These are phyloP conservation scores for Malurus splendens DNA, from an alignment of 2,797 vertebrate genomes.

Conservation along the genomic window DNA sequence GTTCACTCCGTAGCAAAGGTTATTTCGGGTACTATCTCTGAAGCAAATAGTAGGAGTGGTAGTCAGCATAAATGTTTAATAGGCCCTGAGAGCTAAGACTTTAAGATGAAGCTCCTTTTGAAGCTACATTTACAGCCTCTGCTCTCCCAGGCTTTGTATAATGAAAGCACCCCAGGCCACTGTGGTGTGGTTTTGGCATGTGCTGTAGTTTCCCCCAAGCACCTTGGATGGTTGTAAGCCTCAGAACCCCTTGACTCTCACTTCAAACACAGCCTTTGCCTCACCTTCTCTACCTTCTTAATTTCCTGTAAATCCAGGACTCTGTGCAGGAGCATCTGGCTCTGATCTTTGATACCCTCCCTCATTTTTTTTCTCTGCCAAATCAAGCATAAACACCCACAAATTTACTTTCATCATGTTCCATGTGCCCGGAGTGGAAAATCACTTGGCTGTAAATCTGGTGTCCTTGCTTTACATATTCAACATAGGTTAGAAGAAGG, in stretches of 20 bases:
- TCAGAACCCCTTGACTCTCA: conserved; percentile 50
- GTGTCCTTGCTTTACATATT: conserved; percentile 53
- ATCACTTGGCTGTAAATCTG: conserved; percentile 42
- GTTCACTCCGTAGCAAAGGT: conserved; percentile 53
- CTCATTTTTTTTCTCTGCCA: conserved; percentile 48
- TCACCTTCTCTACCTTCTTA: conserved; percentile 55
- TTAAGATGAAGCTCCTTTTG: conserved; percentile 58
- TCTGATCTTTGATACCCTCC: conserved; percentile 57
- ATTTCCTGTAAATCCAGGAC: conserved; percentile 54
- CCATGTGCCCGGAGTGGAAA: conserved; percentile 53
- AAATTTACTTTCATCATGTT: conserved; percentile 56
- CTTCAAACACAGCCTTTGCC: conserved; percentile 56
- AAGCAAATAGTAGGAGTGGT: conserved; percentile 59
- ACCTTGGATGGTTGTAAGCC: conserved; percentile 37
- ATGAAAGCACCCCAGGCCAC: conserved; percentile 52
- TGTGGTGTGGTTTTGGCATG: conserved; percentile 60
- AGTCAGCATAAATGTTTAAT: conserved; percentile 64
- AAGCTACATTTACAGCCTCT: conserved; percentile 51
- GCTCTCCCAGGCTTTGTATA: conserved; percentile 54
- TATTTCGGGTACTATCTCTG: conserved; percentile 54
- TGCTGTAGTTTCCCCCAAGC: conserved; percentile 1
- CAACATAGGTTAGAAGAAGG: conserved; percentile 26
- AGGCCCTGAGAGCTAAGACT: conserved; percentile 59
- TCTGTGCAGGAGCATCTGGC: conserved; percentile 38
- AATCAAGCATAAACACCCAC: conserved; percentile 58